Evolutionary conservation across 2,113 vertebrate species (phyloP).

Genomic region (Atrichornis clamosus): DNA sequence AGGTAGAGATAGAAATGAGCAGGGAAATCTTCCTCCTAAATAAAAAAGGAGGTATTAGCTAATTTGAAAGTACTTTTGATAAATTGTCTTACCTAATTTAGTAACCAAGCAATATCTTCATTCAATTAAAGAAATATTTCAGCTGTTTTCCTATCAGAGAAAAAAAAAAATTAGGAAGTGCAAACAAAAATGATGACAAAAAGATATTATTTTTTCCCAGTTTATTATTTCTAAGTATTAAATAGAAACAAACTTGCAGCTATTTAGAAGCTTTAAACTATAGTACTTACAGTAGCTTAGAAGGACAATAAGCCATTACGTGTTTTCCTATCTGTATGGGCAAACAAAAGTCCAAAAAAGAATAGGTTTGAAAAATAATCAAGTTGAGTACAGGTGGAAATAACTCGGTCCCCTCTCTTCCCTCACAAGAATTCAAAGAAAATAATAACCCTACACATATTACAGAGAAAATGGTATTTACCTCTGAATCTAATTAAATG

Average conservation of each 20-base stretch:
- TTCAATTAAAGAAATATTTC: background rate
- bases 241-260: background rate
- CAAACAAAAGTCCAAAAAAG: background rate
- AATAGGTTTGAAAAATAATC: background rate
- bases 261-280: background rate
- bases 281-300: background rate
- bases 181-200: background rate
- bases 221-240: background rate
- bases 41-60: background rate
- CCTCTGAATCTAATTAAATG: background rate
- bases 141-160: background rate
- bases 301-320: background rate
- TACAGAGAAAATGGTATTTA: background rate
- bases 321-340: background rate
- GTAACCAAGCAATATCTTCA: background rate
- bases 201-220: background rate
- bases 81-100: background rate
- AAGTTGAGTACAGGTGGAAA: background rate
- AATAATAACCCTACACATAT: background rate
- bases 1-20: background rate
- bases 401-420: background rate
- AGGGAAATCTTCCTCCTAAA: background rate
- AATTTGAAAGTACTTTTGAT: background rate
- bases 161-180: background rate
- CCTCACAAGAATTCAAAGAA: background rate